These are phyloP conservation scores for Petrocephalus schoutedeni DNA, from an alignment of 2,797 vertebrate genomes.

Conservation along the genomic window DNA sequence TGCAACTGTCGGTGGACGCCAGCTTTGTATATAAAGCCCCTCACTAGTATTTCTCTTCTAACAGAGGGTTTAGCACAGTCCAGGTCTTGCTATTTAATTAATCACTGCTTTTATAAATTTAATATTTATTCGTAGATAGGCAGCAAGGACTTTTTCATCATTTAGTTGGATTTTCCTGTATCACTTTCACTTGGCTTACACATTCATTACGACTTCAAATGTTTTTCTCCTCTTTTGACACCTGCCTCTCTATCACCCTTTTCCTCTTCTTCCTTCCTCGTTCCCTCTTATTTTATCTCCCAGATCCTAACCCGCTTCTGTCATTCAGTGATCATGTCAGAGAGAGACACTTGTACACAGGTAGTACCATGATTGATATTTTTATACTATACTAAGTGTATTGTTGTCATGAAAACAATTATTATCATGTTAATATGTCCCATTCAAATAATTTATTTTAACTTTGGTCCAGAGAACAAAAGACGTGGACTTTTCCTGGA, in stretches of 20 bases:
- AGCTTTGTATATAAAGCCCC: conserved; percentile 18
- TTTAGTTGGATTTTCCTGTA: background rate
- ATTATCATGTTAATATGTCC: background rate
- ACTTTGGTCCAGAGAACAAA: conserved; percentile 52
- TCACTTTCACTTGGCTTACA: background rate
- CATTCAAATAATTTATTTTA: background rate
- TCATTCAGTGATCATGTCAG: conserved; percentile 52
- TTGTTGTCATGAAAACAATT: background rate
- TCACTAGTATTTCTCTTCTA: background rate
- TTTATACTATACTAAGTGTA: background rate
- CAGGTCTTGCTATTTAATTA: background rate
- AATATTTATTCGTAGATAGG: background rate
- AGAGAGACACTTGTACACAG: conserved; percentile 64
- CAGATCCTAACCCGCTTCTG: conserved; percentile 57
- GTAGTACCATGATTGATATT: conserved; percentile 39
- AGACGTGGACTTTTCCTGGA: conserved; percentile 58
- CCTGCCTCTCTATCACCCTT: conserved; percentile 32
- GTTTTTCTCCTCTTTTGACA: conserved; percentile 33
- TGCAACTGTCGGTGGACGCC: background rate
- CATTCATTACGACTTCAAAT: conserved; percentile 39
- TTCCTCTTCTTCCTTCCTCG: conserved; percentile 39
- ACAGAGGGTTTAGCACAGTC: background rate
- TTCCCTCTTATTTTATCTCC: conserved; percentile 48
- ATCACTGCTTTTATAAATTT: background rate
- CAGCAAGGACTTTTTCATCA: background rate